Base-by-base conservation (phyloP, 2,113 vertebrate species). In the Lepus timidus region DNA sequence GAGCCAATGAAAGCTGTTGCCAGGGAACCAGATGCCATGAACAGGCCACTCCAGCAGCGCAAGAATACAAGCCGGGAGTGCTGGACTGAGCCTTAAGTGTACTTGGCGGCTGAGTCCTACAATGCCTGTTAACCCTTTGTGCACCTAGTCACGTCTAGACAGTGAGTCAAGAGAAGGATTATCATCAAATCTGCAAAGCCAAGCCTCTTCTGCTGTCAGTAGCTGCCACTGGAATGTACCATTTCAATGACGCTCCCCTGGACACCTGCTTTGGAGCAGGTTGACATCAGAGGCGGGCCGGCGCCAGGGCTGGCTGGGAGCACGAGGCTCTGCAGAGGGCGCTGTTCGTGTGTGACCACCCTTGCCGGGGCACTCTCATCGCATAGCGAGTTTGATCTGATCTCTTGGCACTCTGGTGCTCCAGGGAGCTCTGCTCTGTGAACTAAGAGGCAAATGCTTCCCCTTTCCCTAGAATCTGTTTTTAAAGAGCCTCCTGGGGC, bases 1-100 rank as follows among this genome's bases (percentile, higher is more conserved):
- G 98, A 98, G 97, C 98, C 98, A 97, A 98, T 98, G 98, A 98
- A 98, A 98, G 98, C 98, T 98, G 98, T 99, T 98, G 98, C 98
- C 98, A 98, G 98, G 98, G 98, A 98, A 99, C 98, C 98, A 98
- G 98, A 98, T 98, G 98, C 98, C 98, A 97, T 93, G 98, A 98
- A 98, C 98, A 98, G 97, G 96, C 98, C 97, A 98, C 98, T 98
- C 98, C 98, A 98, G 97, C 98, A 97, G 98, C 1, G 62, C 95
- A 97, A 98, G 98, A 98, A 98, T 97, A 98, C 98, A 98, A 98
- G 98, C 98, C 96, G 79, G 97, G 98, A 98, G 97, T 88, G 97
- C 97, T 97, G 98, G 96, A 97, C 97, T 96, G 97, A 98, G 97
- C 97, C 93, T 94, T 95, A 96, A 98, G 96, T 96, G 96, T 96